Percentiles rank a stretch among this genome's conserved stretches.
These are phyloP conservation scores for Pseudomyrmex concolor DNA, from an alignment of 1,140 invertebrate species.

Conservation along the genomic window DNA sequence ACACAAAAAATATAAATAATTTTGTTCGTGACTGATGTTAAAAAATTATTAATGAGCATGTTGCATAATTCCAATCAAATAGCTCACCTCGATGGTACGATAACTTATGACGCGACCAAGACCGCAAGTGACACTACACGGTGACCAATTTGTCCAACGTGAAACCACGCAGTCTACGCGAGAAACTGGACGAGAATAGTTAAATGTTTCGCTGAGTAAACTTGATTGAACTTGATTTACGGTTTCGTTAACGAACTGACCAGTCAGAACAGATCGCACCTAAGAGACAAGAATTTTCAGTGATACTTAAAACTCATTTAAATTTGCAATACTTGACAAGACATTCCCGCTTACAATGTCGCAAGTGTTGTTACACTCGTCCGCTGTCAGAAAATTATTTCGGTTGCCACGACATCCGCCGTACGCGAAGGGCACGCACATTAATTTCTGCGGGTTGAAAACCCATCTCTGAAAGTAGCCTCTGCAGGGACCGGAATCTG, in stretches of 20 bases:
- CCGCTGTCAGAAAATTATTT: constrained; percentile 93
- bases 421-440: constrained; percentile 93
- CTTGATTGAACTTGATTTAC: neutral
- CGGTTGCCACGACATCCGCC: constrained; percentile 95
- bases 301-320: neutral
- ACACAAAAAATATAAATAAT: constrained; percentile 32
- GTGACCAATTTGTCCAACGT: constrained; percentile 91
- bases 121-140: constrained; percentile 91
- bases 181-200: constrained; percentile 47
- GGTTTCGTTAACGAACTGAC: constrained; percentile 36
- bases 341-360: constrained; percentile 82
- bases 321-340: neutral
- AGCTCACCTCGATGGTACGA: constrained; percentile 86
- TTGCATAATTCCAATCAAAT: too few relatives aligned
- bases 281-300: constrained; percentile 13
- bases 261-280: constrained; percentile 66
- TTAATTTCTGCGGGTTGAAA: constrained; percentile 89
- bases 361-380: constrained; percentile 92
- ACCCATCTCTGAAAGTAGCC: constrained; percentile 93
- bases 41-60: constrained; percentile 13
- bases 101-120: constrained; percentile 86
- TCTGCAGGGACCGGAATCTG: constrained; percentile 92
- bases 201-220: neutral
- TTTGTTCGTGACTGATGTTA: neutral
- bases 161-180: constrained; percentile 89